These are phyloP conservation scores for Neolamprologus caudopunctatus DNA, from an alignment of 2,113 vertebrate species.

Conservation along the genomic window DNA sequence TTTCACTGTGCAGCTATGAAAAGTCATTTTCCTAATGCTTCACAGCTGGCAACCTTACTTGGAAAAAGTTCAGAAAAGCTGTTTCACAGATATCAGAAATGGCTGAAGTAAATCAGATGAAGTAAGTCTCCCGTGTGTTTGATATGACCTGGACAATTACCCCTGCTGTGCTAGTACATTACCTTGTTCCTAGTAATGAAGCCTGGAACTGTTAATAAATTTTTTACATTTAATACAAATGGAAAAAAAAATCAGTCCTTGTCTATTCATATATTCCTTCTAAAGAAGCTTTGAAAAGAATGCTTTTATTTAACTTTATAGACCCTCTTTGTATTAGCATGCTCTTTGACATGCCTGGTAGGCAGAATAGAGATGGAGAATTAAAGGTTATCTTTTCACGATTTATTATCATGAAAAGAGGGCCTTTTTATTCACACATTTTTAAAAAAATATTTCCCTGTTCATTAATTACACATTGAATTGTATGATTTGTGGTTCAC, in stretches of 20 bases:
- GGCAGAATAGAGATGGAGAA: background rate
- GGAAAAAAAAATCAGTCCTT: background rate
- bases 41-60: background rate
- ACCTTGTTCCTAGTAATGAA: background rate
- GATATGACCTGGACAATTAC: background rate
- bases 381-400: background rate
- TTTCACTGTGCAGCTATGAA: background rate
- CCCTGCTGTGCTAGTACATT: background rate
- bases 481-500: background rate
- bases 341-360: background rate
- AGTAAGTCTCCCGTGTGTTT: background rate
- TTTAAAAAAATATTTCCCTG: background rate
- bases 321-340: background rate
- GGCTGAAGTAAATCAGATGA: background rate
- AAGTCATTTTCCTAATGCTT: background rate
- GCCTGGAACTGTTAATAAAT: fast-evolving
- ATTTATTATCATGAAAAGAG: background rate
- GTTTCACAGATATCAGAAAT: background rate
- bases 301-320: background rate
- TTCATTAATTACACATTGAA: background rate
- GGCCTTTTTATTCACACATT: fast-evolving
- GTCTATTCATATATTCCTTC: background rate
- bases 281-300: background rate
- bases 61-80: background rate
- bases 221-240: background rate